Evolutionary conservation across 2,888 invertebrate species (phyloP).

Genomic region (Macropis europaea): DNA sequence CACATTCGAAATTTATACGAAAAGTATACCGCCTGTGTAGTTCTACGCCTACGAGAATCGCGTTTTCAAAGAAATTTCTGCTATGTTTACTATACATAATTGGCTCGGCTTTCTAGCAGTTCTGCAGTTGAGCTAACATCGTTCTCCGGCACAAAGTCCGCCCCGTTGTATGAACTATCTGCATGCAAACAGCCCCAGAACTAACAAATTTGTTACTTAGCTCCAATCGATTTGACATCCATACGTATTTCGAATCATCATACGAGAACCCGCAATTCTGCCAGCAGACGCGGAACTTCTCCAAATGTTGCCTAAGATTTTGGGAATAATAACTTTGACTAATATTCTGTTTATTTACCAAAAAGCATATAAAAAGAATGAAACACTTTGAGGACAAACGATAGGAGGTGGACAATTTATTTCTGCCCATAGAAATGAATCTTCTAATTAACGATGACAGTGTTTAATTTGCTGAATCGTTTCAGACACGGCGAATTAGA

Average conservation of each 20-base stretch:
- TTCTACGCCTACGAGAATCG: neutral
- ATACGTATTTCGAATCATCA: neutral
- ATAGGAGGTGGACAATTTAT: no score
- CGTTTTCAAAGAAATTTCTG: conserved; percentile 44
- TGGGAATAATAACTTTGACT: no score
- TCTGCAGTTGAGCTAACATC: conserved; percentile 24
- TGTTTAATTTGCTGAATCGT: no score
- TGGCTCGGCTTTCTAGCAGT: conserved; percentile 29
- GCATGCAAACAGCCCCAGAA: conserved; percentile 8
- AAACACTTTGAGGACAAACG: no score
- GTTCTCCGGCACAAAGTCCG: conserved; percentile 11
- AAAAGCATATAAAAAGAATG: no score
- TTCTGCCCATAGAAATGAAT: no score
- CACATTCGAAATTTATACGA: neutral
- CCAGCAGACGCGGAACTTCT: no score
- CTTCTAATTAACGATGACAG: no score
- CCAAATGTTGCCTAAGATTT: no score
- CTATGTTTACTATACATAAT: conserved; percentile 43
- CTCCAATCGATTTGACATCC: no score
- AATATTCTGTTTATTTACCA: no score
- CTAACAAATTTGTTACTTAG: conserved; percentile 18
- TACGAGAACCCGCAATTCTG: neutral
- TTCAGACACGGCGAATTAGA: no score
- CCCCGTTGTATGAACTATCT: conserved; percentile 14
- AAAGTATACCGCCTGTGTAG: neutral